Base-by-base conservation (phyloP, 2,113 vertebrate species). In the Aegithalos caudatus region DNA sequence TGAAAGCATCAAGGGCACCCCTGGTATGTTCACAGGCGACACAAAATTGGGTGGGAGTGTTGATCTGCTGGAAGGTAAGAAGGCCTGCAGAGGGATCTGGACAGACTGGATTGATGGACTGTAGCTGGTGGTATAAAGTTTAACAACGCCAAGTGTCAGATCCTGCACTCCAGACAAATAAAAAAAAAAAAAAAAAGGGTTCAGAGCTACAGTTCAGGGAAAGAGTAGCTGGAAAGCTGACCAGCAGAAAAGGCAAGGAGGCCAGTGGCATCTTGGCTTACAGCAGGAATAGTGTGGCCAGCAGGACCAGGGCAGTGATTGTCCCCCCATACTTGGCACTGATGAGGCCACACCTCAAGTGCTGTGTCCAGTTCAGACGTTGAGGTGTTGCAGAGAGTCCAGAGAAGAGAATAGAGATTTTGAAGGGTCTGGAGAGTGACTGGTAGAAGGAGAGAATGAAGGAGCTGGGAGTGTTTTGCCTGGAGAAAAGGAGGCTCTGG, bases 11-110 rank as follows among this genome's bases (percentile, higher is more conserved):
- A 44, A 38, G 11, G 6, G 3, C 3, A 38, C 3, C 15, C 10
- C 25, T 0, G 0, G 25, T 51, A 29, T 17, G 2, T n/a, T 44
- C 33, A 51, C 19, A 17, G 7, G 16, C 0, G 0, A 10, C 38
- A 14, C 19, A 24, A 14, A 53, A 7, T 8, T n/a, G 9, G 1
- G 11, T 66, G 28, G 6, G 28, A n/a, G 3, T 18, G 13, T 18
- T 18, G 12, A 24, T 45, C 38, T 66, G 6, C 60, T 58, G 38
- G 12, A 51, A 15, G 23, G 7, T 14, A 24, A 10, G 38, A 38
- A 53, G 28, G 12, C 6, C 62, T 67, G 18, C 33, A 58, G 20
- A 44, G 9, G 13, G 19, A 29, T 38, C 51, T 38, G 53, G 23
- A 24, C 9, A 51, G 37, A 7, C 15, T 51, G 37, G 6, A 17